Base-by-base conservation (phyloP, 2,888 invertebrate genomes). In the Dicycla oo region DNA sequence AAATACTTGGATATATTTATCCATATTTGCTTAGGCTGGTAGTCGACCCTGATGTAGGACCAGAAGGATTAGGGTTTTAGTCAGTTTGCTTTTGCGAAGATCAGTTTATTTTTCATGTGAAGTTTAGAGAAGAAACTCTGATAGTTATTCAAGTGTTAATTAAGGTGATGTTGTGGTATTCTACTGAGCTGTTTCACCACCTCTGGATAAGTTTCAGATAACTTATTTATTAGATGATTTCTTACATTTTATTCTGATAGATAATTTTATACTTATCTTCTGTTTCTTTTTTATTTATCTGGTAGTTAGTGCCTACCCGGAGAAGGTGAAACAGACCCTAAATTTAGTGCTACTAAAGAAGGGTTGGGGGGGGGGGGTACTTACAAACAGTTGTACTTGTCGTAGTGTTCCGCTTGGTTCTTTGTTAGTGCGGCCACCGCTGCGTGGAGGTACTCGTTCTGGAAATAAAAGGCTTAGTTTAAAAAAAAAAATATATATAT, bases 391-490 rank as follows among this genome's bases (percentile, higher is more conserved):
- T 95, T 92, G 88, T 96, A 97, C 92, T 93, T 96, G 86, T 95
- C 94, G 81, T 96, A 96, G 78, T 94, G 92, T 84, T 96, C 96
- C 2, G 96, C 95, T 90, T 97, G 97, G 91, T 97, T 97, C 85
- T 96, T 96, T 60, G 97, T 96, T 68, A 98, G 92, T n/a, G 97
- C 96, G 71, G 96, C 95, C 80, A 97, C 96, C 1, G 97, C 97
- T 49, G 96, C 96, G 88, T 97, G 97, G 49, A 98, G 96, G 86
- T 96, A 97, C 77, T 97, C 97, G 86, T 97, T 97, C 97, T 97
- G 93, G 1, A 72, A 74, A 43, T 3, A 69, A 62, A n/a, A 56
- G 1, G 15, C 10, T 15, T 15, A n/a, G 54, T 62, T 53, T 20
- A 20, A 61, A 38, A 30, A 40, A n/a, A n/a, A 38, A 30, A 40